Conservation (phyloP, 2,888 invertebrate species). For the Diarsia brunnea region DNA sequence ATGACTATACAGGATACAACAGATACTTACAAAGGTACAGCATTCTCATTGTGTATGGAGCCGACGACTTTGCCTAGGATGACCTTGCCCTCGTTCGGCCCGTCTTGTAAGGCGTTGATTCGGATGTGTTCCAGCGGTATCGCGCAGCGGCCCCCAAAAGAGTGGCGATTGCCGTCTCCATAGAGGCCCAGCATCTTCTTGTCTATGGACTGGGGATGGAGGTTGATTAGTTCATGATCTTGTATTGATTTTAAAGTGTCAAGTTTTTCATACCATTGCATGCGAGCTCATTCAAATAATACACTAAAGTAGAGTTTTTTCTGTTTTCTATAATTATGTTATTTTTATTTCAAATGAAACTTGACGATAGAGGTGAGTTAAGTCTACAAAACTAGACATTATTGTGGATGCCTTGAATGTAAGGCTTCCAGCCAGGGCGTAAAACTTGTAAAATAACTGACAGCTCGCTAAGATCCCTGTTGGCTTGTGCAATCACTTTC, state of each 20-base stretch:
- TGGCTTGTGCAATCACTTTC: no score
- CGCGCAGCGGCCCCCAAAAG: conserved; percentile 72
- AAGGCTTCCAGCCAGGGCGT: no score
- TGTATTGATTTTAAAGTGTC: neutral
- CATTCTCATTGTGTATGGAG: conserved; percentile 93
- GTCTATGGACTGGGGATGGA: conserved; percentile 90
- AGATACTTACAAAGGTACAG: conserved; percentile 94
- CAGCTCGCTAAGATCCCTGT: no score
- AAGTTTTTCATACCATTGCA: neutral
- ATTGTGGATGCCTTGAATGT: no score
- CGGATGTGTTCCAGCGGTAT: conserved; percentile 77
- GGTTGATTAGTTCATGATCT: neutral
- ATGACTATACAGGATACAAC: neutral
- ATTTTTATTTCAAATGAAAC: no score
- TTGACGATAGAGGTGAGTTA: neutral
- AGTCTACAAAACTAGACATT: no score
- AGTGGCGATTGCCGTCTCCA: conserved; percentile 79
- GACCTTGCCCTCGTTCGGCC: conserved; percentile 92
- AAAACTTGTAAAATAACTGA: no score
- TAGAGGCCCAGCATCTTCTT: conserved; percentile 93
- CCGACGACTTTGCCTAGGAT: conserved; percentile 95
- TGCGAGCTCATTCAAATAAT: neutral
- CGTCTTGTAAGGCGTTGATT: conserved; percentile 91
- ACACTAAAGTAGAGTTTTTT: neutral
- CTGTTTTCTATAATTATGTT: neutral